Percentiles rank a stretch among this genome's conserved stretches.
These are phyloP conservation scores for Augochlorella aurata DNA, from an alignment of 2,888 invertebrate species.

Conservation along the genomic window DNA sequence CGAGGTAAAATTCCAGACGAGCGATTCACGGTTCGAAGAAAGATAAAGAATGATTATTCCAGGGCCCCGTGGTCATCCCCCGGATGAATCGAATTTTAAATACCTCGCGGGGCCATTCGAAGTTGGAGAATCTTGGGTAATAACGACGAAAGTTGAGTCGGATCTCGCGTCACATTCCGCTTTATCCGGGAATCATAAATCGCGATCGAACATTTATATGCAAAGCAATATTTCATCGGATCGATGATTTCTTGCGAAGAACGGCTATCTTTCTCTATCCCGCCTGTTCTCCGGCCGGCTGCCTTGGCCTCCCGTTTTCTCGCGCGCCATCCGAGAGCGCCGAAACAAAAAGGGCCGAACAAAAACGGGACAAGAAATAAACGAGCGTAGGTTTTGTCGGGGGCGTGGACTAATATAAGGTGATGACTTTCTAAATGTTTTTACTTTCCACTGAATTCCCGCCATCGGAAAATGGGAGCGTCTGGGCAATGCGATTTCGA, in stretches of 20 bases:
- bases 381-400: neutral
- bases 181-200: conserved; percentile 44
- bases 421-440: conserved; percentile 31
- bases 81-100: conserved; percentile 55
- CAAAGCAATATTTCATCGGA: neutral
- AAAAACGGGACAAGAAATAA: neutral
- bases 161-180: conserved; percentile 20
- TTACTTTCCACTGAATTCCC: conserved; percentile 35
- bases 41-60: conserved; percentile 35
- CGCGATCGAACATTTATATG: conserved; percentile 30
- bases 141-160: conserved; percentile 58
- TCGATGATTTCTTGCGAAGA: neutral
- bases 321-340: neutral
- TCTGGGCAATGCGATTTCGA: conserved; percentile 53
- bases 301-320: too few species aligned
- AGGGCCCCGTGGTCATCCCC: conserved; percentile 29
- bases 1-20: neutral
- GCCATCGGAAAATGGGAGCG: conserved; percentile 51
- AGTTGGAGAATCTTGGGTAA: conserved; percentile 41
- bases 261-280: too few species aligned
- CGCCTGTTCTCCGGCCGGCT: too few species aligned
- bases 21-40: conserved; percentile 15
- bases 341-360: too few species aligned
- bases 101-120: conserved; percentile 48
- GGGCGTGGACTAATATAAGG: conserved; percentile 8